Conservation (phyloP, 1,140 invertebrate genomes). For the Dryas iulia region DNA sequence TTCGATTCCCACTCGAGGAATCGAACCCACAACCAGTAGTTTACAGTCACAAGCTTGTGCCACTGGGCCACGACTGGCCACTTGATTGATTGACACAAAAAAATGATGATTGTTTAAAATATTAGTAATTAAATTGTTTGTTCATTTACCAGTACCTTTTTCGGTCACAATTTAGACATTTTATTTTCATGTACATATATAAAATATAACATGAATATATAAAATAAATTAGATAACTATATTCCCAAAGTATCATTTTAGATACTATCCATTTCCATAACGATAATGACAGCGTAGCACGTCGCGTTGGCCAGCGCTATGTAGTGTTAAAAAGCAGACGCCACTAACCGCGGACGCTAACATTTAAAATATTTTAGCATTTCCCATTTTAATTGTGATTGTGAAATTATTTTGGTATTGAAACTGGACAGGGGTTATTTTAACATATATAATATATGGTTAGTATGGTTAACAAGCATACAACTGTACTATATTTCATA, state of each 20-base stretch:
- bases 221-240: not conserved
- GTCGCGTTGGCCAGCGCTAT: not conserved
- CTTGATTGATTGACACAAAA: too few relatives aligned
- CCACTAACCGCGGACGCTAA: not conserved
- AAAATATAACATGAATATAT: not conserved
- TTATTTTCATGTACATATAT: too few relatives aligned
- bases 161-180: too few relatives aligned
- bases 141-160: too few relatives aligned
- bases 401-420: not conserved
- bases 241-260: not conserved
- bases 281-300: not conserved
- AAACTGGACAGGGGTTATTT: not conserved
- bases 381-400: constrained; percentile 2
- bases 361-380: not conserved
- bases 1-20: too few relatives aligned
- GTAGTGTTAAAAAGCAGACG: not conserved
- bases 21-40: too few relatives aligned
- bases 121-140: too few relatives aligned
- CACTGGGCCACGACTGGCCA: too few relatives aligned
- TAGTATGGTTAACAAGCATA: not conserved
- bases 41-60: too few relatives aligned
- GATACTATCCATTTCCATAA: not conserved
- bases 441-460: not conserved
- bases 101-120: too few relatives aligned
- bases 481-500: not conserved